Evolutionary conservation across 2,113 vertebrate species (phyloP).

Genomic region (Oreamnos americanus): DNA sequence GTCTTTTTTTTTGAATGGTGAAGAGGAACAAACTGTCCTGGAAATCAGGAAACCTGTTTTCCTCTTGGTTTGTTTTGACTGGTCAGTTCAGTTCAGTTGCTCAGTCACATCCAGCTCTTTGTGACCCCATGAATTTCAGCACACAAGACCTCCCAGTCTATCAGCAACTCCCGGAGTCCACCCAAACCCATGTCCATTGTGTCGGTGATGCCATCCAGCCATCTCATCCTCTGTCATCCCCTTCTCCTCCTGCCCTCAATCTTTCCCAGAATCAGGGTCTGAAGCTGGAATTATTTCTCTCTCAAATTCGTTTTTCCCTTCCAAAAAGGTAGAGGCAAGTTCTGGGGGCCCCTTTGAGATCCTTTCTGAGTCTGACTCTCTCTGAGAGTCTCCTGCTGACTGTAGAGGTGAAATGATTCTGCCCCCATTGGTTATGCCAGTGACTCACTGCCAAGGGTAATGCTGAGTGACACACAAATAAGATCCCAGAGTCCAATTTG

Average conservation of each 20-base stretch:
- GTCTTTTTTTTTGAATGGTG: neutral
- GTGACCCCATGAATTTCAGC: neutral
- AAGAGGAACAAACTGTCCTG: neutral
- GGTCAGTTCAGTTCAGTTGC: neutral
- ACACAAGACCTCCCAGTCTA: neutral
- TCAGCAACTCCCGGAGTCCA: neutral
- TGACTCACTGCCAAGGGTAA: constrained; percentile 19
- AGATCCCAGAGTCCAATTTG: constrained; percentile 15
- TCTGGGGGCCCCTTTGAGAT: neutral
- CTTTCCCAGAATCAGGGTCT: neutral
- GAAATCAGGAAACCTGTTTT: neutral
- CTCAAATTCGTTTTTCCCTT: neutral
- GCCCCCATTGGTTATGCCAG: neutral
- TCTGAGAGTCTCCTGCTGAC: neutral
- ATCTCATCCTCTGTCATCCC: neutral
- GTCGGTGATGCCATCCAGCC: neutral
- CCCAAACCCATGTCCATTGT: neutral
- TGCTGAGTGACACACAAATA: constrained; percentile 42
- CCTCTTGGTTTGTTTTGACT: neutral
- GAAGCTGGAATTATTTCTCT: neutral
- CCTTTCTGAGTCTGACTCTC: neutral
- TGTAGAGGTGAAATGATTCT: neutral
- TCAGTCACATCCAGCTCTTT: neutral
- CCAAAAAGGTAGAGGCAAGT: neutral
- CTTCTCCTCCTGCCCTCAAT: neutral